These are phyloP conservation scores for Rhingia campestris DNA, from an alignment of 2,888 invertebrate genomes.

Conservation along the genomic window DNA sequence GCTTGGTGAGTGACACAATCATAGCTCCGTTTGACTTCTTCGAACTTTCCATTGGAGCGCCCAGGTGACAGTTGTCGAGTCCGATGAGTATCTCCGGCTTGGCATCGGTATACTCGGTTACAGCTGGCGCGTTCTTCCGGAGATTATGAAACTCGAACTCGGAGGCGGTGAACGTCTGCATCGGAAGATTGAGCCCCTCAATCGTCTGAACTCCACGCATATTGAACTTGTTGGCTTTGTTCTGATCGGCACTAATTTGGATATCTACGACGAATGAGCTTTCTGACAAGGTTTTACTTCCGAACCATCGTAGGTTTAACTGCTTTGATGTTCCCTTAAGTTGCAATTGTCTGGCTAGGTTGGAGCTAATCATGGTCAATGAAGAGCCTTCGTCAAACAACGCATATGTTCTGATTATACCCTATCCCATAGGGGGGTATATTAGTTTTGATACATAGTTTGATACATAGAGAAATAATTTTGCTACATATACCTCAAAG, in stretches of 20 bases:
- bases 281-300: not conserved
- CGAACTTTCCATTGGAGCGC: conserved; percentile 1
- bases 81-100: conserved; percentile 14
- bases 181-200: too few species aligned
- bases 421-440: not conserved
- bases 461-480: too few species aligned
- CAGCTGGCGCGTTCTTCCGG: too few species aligned
- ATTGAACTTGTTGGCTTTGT: not conserved
- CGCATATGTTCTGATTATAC: conserved; percentile 3
- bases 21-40: not conserved
- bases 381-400: conserved; percentile 7
- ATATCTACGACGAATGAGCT: not conserved
- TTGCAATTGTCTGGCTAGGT: not conserved
- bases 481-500: too few species aligned
- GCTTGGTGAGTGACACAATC: conserved; percentile 3
- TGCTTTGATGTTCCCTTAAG: not conserved
- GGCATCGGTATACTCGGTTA: conserved; percentile 8
- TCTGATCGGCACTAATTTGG: not conserved
- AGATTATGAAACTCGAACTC: not conserved
- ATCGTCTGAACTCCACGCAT: not conserved
- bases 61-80: conserved; percentile 8
- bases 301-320: not conserved
- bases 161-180: not conserved
- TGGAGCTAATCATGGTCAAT: not conserved
- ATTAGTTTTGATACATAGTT: too few species aligned